These are phyloP conservation scores for Cyanoderma ruficeps DNA, from an alignment of 2,113 vertebrate species.

Conservation along the genomic window DNA sequence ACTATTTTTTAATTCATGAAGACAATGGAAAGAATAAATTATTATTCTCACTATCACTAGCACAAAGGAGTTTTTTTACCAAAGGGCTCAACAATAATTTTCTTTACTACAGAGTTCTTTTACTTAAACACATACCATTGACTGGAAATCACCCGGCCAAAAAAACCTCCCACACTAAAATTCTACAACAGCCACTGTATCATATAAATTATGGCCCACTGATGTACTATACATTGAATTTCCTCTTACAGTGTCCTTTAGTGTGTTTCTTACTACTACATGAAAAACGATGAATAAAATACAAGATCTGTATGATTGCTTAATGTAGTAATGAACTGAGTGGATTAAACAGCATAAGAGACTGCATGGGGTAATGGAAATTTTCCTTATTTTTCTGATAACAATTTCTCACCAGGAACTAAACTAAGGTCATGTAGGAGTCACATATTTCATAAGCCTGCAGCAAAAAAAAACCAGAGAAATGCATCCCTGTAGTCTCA, in stretches of 20 bases:
- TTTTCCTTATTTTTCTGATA: not conserved
- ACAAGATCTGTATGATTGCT: not conserved
- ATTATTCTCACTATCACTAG: not conserved
- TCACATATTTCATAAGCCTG: not conserved
- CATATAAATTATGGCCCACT: not conserved
- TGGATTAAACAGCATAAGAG: not conserved
- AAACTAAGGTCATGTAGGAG: not conserved
- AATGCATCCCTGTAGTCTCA: not conserved
- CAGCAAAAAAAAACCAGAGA: not conserved
- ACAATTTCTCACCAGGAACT: not conserved
- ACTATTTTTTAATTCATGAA: not conserved
- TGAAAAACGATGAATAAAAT: conserved; percentile 1
- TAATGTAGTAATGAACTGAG: not conserved
- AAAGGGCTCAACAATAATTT: not conserved
- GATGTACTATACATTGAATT: not conserved
- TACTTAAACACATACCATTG: not conserved
- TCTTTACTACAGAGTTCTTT: not conserved
- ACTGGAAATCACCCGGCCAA: not conserved
- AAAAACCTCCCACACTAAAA: not conserved
- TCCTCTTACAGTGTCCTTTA: not conserved
- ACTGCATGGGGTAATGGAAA: not conserved
- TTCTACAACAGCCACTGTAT: not conserved
- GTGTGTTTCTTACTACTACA: not conserved
- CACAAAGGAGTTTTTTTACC: not conserved
- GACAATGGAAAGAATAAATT: not conserved